phyloP scores from a whole-genome alignment of 1,140 invertebrate genomes.

The Dysdera silvatica region DNA sequence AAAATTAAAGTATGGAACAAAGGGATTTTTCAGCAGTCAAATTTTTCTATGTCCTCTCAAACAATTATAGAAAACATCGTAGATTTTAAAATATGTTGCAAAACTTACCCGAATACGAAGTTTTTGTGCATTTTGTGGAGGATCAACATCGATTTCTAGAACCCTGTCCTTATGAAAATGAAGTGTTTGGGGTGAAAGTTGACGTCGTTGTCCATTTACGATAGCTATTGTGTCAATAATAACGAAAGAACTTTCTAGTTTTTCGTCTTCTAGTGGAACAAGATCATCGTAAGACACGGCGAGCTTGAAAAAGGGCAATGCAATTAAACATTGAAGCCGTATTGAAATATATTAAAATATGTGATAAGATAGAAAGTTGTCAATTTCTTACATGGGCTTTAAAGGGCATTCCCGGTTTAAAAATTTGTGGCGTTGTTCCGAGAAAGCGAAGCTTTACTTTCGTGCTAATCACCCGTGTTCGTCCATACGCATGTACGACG shows the following conservation, averaged over 20 bases:
- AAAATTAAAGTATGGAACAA: constrained; percentile 10
- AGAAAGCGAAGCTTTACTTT: constrained; percentile 49
- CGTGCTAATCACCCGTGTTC: constrained; percentile 48
- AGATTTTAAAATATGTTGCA: no score
- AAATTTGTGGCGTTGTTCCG: constrained; percentile 48
- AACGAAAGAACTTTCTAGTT: constrained; percentile 35
- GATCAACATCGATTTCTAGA: constrained; percentile 38
- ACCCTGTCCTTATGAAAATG: constrained; percentile 36
- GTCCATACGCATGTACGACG: constrained; percentile 43
- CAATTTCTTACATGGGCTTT: constrained; percentile 49
- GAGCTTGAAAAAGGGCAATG: constrained; percentile 35
- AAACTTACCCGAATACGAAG: constrained; percentile 32
- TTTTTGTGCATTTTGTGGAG: constrained; percentile 38
- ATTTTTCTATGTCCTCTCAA: no score
- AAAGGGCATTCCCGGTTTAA: constrained; percentile 52
- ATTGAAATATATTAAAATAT: no score
- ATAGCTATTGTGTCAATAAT: constrained; percentile 32
- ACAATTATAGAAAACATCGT: no score
- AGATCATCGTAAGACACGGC: constrained; percentile 39
- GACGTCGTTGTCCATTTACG: constrained; percentile 26
- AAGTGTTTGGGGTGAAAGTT: constrained; percentile 14
- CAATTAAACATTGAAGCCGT: background rate
- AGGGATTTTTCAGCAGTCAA: no score
- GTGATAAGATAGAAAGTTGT: no score
- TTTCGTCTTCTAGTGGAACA: constrained; percentile 37